phyloP scores from a whole-genome alignment of 2,888 invertebrate genomes.

The Chymomyza procnemis region DNA sequence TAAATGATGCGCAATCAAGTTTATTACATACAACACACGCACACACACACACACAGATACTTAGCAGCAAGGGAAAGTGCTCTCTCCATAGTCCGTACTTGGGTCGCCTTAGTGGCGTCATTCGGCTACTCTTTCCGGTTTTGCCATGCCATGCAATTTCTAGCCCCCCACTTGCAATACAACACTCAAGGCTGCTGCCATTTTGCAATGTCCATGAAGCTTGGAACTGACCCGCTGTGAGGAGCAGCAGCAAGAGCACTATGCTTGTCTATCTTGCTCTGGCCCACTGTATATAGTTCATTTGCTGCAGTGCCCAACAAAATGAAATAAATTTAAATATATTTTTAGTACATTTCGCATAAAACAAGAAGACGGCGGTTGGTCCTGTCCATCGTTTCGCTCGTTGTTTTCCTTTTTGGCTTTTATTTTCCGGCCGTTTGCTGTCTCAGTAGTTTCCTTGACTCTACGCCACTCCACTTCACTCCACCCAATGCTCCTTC shows the following conservation, averaged over 20 bases:
- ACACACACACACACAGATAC: conserved; percentile 8
- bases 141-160: not conserved
- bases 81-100: conserved; percentile 3
- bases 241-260: too few species aligned
- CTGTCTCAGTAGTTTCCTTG: conserved; percentile 65
- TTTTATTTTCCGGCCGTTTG: conserved; percentile 70
- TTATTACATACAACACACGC: conserved; percentile 51
- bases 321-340: conserved; percentile 73
- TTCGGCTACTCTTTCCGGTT: conserved; percentile 48
- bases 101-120: conserved; percentile 19
- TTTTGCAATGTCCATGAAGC: not conserved
- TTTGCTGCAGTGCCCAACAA: conserved; percentile 47
- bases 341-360: conserved; percentile 73
- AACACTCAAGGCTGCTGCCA: not conserved
- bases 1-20: conserved; percentile 71
- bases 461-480: conserved; percentile 19
- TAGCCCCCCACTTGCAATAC: not conserved
- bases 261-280: not conserved
- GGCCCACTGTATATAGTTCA: conserved; percentile 50
- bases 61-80: not conserved
- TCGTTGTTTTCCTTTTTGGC: conserved; percentile 14
- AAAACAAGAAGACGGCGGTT: conserved; percentile 55
- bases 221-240: conserved; percentile 17
- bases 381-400: conserved; percentile 2
- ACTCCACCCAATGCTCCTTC: conserved; percentile 29